phyloP scores from a whole-genome alignment of 2,113 vertebrate species.

The Mobula birostris region DNA sequence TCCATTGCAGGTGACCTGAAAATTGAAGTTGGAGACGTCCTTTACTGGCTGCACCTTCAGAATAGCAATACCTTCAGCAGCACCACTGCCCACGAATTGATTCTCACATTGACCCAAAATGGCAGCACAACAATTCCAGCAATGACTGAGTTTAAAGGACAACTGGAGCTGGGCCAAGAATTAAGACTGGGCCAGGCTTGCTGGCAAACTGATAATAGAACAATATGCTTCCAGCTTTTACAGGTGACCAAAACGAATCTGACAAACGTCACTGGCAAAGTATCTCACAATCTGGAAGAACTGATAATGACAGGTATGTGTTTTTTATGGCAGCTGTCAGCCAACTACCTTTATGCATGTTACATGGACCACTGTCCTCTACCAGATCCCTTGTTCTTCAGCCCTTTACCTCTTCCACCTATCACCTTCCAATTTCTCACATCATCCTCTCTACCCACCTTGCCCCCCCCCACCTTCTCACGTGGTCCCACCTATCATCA shows the following conservation, averaged over 20 bases:
- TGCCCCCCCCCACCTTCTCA: no score
- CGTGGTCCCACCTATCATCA: no score
- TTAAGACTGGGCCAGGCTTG: conserved; percentile 47
- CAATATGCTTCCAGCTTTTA: conserved; percentile 56
- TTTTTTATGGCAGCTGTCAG: background rate
- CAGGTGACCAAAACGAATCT: conserved; percentile 39
- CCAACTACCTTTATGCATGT: background rate
- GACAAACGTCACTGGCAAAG: conserved; percentile 46
- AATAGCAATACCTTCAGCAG: conserved; percentile 50
- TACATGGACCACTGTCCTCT: background rate
- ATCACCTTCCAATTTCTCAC: no score
- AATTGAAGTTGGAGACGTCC: conserved; percentile 49
- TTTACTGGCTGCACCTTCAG: conserved; percentile 58
- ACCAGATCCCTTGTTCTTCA: background rate
- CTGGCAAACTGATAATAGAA: conserved; percentile 47
- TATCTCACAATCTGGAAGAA: conserved; percentile 53
- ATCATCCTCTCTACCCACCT: no score
- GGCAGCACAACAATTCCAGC: conserved; percentile 42
- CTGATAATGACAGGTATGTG: conserved; percentile 60
- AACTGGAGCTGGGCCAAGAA: conserved; percentile 35
- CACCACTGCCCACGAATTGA: conserved; percentile 34
- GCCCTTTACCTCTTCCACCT: no score
- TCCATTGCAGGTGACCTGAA: conserved; percentile 59
- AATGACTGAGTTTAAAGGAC: conserved; percentile 43
- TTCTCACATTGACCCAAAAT: conserved; percentile 47